phyloP scores from a whole-genome alignment of 35 echinoderm and acorn worm genomes.

The Ophioderma brevispina region DNA sequence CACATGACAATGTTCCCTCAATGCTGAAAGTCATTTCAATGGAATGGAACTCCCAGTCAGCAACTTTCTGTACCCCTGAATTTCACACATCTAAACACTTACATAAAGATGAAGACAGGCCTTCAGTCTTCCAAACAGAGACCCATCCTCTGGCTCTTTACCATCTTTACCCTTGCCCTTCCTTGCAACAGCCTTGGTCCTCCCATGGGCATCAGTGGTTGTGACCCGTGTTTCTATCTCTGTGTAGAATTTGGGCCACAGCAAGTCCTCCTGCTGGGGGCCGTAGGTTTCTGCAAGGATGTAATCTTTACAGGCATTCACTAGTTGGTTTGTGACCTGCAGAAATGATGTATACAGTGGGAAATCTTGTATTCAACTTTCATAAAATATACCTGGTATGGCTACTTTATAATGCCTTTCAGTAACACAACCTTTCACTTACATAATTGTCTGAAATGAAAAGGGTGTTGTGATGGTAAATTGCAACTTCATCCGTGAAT shows the following conservation, averaged over 20 bases:
- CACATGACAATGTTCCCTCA: no score
- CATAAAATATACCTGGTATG: no score
- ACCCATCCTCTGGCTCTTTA: slow-evolving; percentile 60
- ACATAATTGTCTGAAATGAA: no score
- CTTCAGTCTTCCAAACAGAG: slow-evolving; percentile 89
- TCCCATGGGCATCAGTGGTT: slow-evolving; percentile 55
- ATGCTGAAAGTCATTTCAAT: no score
- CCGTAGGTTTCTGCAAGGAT: slow-evolving; percentile 66
- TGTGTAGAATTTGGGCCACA: slow-evolving; percentile 88
- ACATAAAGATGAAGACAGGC: slow-evolving; percentile 93
- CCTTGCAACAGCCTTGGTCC: slow-evolving; percentile 19
- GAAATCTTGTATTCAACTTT: no score
- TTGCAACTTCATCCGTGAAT: no score
- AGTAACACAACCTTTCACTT: no score
- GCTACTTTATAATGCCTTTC: no score
- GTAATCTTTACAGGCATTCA: slow-evolving; percentile 97
- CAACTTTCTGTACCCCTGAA: no score
- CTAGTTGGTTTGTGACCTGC: slow-evolving; percentile 96
- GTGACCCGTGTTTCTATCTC: slow-evolving; percentile 71
- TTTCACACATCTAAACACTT: slow-evolving; percentile 30
- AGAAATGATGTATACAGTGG: not conserved
- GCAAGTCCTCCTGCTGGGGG: slow-evolving; percentile 64
- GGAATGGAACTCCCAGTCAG: no score
- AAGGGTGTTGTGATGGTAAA: no score
- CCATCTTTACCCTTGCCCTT: slow-evolving; percentile 60